A percentile compares a stretch with the other conserved stretches of the same genome.
phyloP scores from a whole-genome alignment of 2,888 invertebrate genomes.

The Melikaiella ostensackeni region DNA sequence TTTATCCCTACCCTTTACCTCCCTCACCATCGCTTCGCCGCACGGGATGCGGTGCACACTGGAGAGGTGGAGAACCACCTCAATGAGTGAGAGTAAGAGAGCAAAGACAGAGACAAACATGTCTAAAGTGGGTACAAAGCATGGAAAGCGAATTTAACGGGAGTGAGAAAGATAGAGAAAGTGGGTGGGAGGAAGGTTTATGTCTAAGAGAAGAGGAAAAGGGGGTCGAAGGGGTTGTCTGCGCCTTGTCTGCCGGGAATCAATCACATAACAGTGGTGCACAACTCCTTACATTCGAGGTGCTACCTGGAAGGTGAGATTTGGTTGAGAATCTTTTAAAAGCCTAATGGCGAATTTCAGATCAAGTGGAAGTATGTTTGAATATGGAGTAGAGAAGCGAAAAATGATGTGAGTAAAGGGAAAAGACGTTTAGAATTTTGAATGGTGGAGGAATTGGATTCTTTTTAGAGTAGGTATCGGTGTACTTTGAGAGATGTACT shows the following conservation, averaged over 20 bases:
- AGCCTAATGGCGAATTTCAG: background rate
- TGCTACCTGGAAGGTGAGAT: background rate
- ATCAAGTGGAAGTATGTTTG: background rate
- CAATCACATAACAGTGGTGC: constrained; percentile 72
- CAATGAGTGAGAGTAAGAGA: constrained; percentile 41
- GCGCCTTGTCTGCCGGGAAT: constrained; percentile 73
- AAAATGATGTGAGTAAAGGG: background rate
- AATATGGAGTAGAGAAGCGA: background rate
- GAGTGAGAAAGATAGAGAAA: background rate
- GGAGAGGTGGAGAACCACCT: constrained; percentile 29
- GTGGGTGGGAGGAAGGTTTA: background rate
- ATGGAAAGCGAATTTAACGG: constrained; percentile 17
- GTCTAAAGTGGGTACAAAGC: constrained; percentile 54
- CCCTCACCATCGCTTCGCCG: constrained; percentile 49
- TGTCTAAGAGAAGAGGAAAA: constrained; percentile 44
- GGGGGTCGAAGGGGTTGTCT: constrained; percentile 71
- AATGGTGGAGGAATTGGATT: background rate
- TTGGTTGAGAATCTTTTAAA: background rate
- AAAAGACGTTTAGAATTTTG: background rate
- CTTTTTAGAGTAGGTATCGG: background rate
- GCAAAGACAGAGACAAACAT: constrained; percentile 46
- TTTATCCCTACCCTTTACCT: constrained; percentile 57
- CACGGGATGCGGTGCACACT: constrained; percentile 45
- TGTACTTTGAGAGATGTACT: background rate
- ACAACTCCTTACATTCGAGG: constrained; percentile 54